A percentile compares a stretch with the other conserved stretches of the same genome.
Evolutionary conservation across 2,888 invertebrate genomes (phyloP).

Genomic region (Dryobota labecula): DNA sequence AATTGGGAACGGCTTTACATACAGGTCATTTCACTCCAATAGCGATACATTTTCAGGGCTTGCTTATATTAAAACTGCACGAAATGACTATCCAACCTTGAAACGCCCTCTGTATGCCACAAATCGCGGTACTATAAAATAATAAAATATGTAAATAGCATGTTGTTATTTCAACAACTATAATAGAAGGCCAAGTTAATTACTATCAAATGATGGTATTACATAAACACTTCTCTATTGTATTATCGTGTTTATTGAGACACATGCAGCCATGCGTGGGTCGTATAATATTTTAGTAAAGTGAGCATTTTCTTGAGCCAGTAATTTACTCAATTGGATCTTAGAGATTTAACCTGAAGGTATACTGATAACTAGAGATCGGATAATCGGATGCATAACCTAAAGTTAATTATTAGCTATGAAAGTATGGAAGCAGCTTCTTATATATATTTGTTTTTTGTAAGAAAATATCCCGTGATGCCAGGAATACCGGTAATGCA

Average conservation of each 20-base stretch:
- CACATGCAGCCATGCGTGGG: constrained; percentile 24
- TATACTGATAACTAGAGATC: no score
- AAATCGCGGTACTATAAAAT: constrained; percentile 20
- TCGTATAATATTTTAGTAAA: constrained; percentile 23
- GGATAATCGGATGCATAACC: no score
- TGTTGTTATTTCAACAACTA: constrained; percentile 34
- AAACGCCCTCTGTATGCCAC: constrained; percentile 33
- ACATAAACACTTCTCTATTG: constrained; percentile 37
- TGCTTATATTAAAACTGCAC: neutral
- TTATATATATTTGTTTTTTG: no score
- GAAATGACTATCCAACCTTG: constrained; percentile 22
- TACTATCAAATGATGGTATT: constrained; percentile 46
- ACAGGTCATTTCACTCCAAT: neutral
- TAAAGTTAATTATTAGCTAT: no score
- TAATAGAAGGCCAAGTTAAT: constrained; percentile 52
- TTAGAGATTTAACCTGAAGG: no score
- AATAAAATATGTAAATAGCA: constrained; percentile 22
- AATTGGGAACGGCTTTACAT: neutral
- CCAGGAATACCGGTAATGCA: no score
- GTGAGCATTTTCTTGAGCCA: constrained; percentile 22
- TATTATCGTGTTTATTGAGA: constrained; percentile 48
- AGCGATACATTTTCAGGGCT: neutral
- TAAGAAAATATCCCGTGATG: no score
- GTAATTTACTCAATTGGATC: no score
- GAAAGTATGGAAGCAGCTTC: no score